Conservation (phyloP, 2,113 vertebrate species). For the Grantiella picta region DNA sequence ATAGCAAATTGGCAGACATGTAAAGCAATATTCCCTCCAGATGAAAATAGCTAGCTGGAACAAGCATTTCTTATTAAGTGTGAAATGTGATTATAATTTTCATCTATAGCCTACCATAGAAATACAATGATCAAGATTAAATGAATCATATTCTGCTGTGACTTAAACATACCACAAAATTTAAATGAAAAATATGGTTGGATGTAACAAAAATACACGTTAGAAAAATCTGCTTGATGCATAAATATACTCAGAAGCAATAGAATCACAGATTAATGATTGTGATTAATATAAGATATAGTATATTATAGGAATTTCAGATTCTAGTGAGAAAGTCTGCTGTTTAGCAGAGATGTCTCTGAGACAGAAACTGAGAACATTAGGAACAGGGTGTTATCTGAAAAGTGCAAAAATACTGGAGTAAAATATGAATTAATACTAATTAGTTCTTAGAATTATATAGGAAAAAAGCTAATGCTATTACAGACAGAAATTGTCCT, state of each 20-base stretch:
- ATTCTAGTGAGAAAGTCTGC: background rate
- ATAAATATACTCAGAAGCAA: background rate
- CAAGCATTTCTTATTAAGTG: background rate
- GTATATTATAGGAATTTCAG: background rate
- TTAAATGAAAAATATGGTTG: background rate
- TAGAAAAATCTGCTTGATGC: background rate
- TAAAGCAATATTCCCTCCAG: background rate
- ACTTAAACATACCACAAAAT: background rate
- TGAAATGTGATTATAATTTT: conserved; percentile 16
- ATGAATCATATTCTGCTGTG: background rate
- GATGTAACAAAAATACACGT: background rate
- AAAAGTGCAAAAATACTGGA: background rate
- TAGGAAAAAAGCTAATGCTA: fast-evolving
- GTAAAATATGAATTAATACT: background rate
- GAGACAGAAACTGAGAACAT: background rate
- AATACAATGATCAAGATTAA: conserved; percentile 14
- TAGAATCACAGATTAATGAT: background rate
- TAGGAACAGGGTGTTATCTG: background rate
- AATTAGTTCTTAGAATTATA: background rate
- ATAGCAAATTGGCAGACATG: background rate
- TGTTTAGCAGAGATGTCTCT: background rate
- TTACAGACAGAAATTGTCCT: background rate
- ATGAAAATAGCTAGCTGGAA: conserved; percentile 17
- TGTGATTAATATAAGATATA: background rate
- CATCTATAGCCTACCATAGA: background rate